Percentiles rank a stretch among this genome's conserved stretches.
phyloP scores from a whole-genome alignment of 2,888 invertebrate genomes.

The Lepidocyrtinus sp. region DNA sequence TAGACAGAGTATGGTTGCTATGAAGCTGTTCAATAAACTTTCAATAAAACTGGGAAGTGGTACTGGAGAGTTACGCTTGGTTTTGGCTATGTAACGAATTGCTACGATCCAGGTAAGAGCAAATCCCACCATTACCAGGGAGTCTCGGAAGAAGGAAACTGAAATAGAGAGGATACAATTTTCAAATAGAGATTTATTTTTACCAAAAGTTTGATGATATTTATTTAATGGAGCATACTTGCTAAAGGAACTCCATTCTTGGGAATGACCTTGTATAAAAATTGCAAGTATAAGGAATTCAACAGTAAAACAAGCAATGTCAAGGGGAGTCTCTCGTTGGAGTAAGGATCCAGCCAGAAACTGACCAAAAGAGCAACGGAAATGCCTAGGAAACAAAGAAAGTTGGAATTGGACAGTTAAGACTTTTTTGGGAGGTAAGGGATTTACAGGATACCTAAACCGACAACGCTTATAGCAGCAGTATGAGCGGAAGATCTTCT shows the following conservation, averaged over 20 bases:
- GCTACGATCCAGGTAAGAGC: slow-evolving; percentile 54
- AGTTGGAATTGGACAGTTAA: no score
- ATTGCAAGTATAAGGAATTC: slow-evolving; percentile 46
- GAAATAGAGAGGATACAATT: slow-evolving; percentile 15
- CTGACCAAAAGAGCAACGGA: slow-evolving; percentile 43
- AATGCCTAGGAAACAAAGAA: no score
- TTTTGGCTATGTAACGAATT: slow-evolving; percentile 48
- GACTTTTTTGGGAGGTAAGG: not conserved
- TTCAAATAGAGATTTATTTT: not conserved
- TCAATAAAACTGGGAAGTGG: slow-evolving; percentile 47
- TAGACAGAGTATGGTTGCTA: slow-evolving; percentile 45
- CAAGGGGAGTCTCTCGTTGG: slow-evolving; percentile 52
- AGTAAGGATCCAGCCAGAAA: slow-evolving; percentile 59
- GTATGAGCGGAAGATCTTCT: slow-evolving; percentile 41
- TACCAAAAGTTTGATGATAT: no score
- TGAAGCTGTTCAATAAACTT: slow-evolving; percentile 38
- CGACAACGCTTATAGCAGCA: slow-evolving; percentile 45
- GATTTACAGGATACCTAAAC: slow-evolving; percentile 30
- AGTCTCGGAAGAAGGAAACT: slow-evolving; percentile 60
- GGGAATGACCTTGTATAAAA: slow-evolving; percentile 42
- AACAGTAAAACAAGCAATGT: slow-evolving; percentile 39
- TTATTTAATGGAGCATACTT: no score
- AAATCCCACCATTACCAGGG: slow-evolving; percentile 52
- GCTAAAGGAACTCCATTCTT: slow-evolving; percentile 56
- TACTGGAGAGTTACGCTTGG: slow-evolving; percentile 40